phyloP scores from a whole-genome alignment of 2,113 vertebrate genomes.

The Siniperca chuatsi region DNA sequence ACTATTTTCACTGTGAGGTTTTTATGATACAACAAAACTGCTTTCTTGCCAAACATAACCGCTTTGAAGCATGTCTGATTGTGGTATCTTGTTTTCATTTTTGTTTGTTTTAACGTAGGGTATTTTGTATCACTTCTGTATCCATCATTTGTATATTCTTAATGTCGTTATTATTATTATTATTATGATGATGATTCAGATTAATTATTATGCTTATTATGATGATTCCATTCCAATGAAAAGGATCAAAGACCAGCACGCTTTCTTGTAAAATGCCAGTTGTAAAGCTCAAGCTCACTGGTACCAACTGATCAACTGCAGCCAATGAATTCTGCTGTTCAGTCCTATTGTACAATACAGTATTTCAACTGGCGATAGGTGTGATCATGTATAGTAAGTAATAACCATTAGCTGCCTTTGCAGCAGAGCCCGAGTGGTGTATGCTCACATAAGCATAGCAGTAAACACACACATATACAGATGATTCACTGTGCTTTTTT shows the following conservation, averaged over 20 bases:
- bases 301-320: slow-evolving; percentile 84
- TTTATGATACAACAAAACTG: slow-evolving; percentile 85
- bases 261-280: slow-evolving; percentile 74
- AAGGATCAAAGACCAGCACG: slow-evolving; percentile 81
- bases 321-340: slow-evolving; percentile 60
- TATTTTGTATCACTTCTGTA: slow-evolving; percentile 86
- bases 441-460: slow-evolving; percentile 63
- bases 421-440: slow-evolving; percentile 59
- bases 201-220: slow-evolving; percentile 81
- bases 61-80: slow-evolving; percentile 86
- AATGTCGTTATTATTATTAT: slow-evolving; percentile 78
- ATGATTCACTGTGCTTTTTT: slow-evolving; percentile 68
- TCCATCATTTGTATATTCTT: slow-evolving; percentile 84
- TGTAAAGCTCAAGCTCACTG: slow-evolving; percentile 77
- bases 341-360: slow-evolving; percentile 60
- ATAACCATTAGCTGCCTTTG: slow-evolving; percentile 72
- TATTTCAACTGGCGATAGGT: slow-evolving; percentile 65
- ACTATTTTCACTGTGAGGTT: slow-evolving; percentile 90
- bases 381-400: slow-evolving; percentile 59
- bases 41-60: slow-evolving; percentile 87
- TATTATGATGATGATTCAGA: slow-evolving; percentile 68
- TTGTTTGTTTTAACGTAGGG: slow-evolving; percentile 79
- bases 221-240: slow-evolving; percentile 82
- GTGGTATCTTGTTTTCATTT: slow-evolving; percentile 80
- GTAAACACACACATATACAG: slow-evolving; percentile 61